Conservation (phyloP, 2,113 vertebrate genomes). For the Arizona elegans region DNA sequence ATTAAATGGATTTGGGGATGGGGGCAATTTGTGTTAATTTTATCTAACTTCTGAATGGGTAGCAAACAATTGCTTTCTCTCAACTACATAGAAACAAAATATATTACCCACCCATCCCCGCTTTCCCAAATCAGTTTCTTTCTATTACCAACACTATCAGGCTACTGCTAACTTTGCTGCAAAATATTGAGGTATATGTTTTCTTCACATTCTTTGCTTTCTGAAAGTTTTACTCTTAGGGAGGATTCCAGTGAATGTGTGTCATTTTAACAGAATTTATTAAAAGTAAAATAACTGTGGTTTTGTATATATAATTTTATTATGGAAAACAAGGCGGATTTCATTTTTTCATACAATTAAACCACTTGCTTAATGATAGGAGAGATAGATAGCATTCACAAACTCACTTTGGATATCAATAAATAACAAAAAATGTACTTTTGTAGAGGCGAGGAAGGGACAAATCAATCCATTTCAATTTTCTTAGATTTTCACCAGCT, state of each 20-base stretch:
- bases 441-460: not conserved
- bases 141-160: not conserved
- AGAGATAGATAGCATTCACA: not conserved
- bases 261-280: not conserved
- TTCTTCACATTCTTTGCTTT: not conserved
- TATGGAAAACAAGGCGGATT: not conserved
- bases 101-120: not conserved
- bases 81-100: not conserved
- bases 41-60: not conserved
- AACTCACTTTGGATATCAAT: not conserved
- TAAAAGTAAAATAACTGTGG: not conserved
- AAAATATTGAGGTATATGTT: not conserved
- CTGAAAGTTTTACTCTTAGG: not conserved
- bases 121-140: not conserved
- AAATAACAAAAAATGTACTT: not conserved
- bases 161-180: not conserved
- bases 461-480: not conserved
- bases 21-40: not conserved
- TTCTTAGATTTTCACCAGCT: not conserved
- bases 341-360: not conserved
- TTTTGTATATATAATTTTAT: not conserved
- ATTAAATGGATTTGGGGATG: not conserved
- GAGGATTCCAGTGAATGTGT: not conserved
- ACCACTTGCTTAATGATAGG: not conserved
- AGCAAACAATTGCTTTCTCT: not conserved